A percentile compares a stretch with the other conserved stretches of the same genome.
Conservation (phyloP, 2,797 vertebrate species). For the Siniperca undulata region DNA sequence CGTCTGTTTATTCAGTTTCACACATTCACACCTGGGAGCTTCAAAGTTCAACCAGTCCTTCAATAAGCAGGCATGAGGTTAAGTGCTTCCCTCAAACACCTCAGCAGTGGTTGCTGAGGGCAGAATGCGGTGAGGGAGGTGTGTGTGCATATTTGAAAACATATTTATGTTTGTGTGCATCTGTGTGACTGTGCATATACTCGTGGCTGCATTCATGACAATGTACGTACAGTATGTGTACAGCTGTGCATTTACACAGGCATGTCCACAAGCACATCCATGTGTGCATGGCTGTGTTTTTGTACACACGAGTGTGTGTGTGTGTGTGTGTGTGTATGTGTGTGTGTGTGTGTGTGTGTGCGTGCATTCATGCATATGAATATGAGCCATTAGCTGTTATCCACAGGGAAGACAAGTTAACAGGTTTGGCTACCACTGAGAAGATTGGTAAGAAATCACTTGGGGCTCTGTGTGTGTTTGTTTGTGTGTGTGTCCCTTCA, state of each 20-base stretch:
- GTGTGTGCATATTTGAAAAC: neutral
- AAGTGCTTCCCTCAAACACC: constrained; percentile 20
- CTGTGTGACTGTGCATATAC: neutral
- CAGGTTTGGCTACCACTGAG: constrained; percentile 68
- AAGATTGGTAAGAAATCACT: constrained; percentile 64
- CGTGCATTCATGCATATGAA: constrained; percentile 25
- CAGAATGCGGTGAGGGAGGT: neutral
- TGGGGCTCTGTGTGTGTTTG: constrained; percentile 44
- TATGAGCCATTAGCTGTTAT: constrained; percentile 59
- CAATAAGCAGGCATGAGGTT: neutral
- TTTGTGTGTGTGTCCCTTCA: constrained; percentile 20
- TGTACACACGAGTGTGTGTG: neutral
- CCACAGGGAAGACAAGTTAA: constrained; percentile 70
- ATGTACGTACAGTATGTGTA: neutral
- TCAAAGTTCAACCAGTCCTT: constrained; percentile 34
- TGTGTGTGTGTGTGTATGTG: constrained; percentile 20
- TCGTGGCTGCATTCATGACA: neutral
- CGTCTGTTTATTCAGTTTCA: neutral
- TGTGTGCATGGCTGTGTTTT: constrained; percentile 9
- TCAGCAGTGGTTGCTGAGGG: neutral
- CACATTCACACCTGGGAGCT: constrained; percentile 14
- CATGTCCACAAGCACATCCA: neutral
- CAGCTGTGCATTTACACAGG: neutral
- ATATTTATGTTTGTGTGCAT: neutral
- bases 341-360: constrained; percentile 18